Evolutionary conservation across 2,888 invertebrate genomes (phyloP).

Genomic region (Drosophila kanekoi): DNA sequence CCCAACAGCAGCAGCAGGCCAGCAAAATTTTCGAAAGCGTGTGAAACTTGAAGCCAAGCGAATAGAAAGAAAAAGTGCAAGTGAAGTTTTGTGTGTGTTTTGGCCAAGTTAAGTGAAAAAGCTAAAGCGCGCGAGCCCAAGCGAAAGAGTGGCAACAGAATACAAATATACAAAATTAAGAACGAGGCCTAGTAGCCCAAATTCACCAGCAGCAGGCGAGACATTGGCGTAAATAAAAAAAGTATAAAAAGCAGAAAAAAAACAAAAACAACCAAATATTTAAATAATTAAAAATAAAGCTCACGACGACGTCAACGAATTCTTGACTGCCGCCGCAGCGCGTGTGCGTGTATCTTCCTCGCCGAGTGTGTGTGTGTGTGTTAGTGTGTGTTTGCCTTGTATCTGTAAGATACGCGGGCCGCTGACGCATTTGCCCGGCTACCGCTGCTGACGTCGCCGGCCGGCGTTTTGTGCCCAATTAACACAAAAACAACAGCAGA

Average conservation of each 20-base stretch:
- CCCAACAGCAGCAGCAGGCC: conserved; percentile 17
- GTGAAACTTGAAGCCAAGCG: conserved; percentile 38
- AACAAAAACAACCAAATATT: conserved; percentile 57
- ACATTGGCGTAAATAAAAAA: conserved; percentile 45
- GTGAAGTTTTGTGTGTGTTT: conserved; percentile 51
- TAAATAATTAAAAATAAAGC: conserved; percentile 80
- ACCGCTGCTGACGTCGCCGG: conserved; percentile 72
- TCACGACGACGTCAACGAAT: conserved; percentile 64
- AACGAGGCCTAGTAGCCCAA: conserved; percentile 81
- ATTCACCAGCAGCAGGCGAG: conserved; percentile 56
- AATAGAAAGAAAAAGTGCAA: conserved; percentile 72
- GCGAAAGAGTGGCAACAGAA: conserved; percentile 16
- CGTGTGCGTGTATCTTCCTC: conserved; percentile 31
- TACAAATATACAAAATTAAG: conserved; percentile 62
- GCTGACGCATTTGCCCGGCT: conserved; percentile 67
- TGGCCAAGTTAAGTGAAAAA: conserved; percentile 47
- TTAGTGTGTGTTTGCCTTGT: conserved; percentile 39
- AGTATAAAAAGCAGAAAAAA: conserved; percentile 31
- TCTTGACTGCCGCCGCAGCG: conserved; percentile 45
- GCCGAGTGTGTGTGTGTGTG: conserved; percentile 16
- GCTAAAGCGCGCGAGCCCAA: conserved; percentile 18
- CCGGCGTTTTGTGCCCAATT: conserved; percentile 84
- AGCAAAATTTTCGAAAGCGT: conserved; percentile 37
- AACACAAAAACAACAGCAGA: conserved; percentile 71
- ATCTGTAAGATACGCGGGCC: conserved; percentile 75